Conservation (phyloP, 2,113 vertebrate species). For the Coregonus clupeaformis region DNA sequence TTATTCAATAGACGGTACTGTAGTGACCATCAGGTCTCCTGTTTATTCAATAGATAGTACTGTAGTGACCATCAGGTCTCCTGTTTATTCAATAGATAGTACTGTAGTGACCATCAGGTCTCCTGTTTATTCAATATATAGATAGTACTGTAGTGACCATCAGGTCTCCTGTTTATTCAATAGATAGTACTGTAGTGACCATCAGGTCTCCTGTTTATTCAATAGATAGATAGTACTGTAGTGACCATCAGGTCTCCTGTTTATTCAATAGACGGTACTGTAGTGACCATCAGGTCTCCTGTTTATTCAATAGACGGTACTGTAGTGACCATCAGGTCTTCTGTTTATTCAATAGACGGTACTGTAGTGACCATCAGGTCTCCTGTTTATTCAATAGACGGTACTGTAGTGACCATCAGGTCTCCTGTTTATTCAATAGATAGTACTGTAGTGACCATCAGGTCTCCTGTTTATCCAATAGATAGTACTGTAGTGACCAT, state of each 20-base stretch:
- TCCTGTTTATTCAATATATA: not conserved
- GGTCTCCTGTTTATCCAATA: not conserved
- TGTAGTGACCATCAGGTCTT: conserved; percentile 8
- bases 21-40: not conserved
- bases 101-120: not conserved
- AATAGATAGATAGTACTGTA: not conserved
- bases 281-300: not conserved
- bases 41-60: not conserved
- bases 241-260: no score
- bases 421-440: conserved; percentile 33
- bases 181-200: conserved; percentile 40
- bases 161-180: conserved; percentile 27
- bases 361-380: no score
- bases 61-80: no score
- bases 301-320: conserved; percentile 46
- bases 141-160: not conserved
- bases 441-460: conserved; percentile 33
- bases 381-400: no score
- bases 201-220: not conserved
- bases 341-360: not conserved
- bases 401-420: not conserved
- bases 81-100: no score
- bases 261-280: no score
- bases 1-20: conserved; percentile 48
- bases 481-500: not conserved